Evolutionary conservation across 2,888 invertebrate genomes (phyloP).

Genomic region (Endotricha flammealis): DNA sequence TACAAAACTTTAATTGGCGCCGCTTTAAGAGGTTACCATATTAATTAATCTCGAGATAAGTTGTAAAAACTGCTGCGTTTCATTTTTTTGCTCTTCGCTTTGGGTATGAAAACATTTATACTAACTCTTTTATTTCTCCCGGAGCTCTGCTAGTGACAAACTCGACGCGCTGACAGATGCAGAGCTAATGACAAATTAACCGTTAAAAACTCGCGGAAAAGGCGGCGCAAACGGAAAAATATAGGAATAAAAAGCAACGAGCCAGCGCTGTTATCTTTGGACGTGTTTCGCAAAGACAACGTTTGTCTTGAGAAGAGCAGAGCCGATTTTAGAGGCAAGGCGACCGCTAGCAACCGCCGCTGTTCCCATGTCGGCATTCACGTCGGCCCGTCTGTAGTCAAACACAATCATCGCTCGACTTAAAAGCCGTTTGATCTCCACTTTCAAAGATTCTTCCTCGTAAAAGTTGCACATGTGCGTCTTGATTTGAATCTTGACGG

Average conservation of each 20-base stretch:
- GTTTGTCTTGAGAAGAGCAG: conserved; percentile 48
- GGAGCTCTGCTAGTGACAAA: conserved; percentile 38
- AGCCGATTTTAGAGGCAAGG: too few species aligned
- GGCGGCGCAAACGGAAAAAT: conserved; percentile 45
- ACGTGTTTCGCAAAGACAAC: conserved; percentile 50
- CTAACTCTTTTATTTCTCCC: conserved; percentile 33
- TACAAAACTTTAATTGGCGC: conserved; percentile 9
- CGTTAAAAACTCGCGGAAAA: conserved; percentile 58
- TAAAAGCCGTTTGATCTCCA: conserved; percentile 60
- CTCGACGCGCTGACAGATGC: conserved; percentile 55
- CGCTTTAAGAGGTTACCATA: conserved; percentile 4
- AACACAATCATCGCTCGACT: conserved; percentile 46
- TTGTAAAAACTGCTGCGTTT: conserved; percentile 7
- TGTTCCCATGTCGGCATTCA: conserved; percentile 18
- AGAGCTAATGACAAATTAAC: conserved; percentile 69
- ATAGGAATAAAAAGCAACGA: conserved; percentile 44
- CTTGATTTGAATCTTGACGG: too few species aligned
- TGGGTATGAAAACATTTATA: conserved; percentile 26
- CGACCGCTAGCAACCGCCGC: conserved; percentile 19
- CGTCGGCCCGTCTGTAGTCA: conserved; percentile 18
- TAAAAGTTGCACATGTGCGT: too few species aligned
- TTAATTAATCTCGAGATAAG: conserved; percentile 9
- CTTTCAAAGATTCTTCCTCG: conserved; percentile 40
- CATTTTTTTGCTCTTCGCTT: conserved; percentile 3
- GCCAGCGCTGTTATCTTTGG: conserved; percentile 43